phyloP scores from a whole-genome alignment of 2,113 vertebrate species.

The Trinectes maculatus region DNA sequence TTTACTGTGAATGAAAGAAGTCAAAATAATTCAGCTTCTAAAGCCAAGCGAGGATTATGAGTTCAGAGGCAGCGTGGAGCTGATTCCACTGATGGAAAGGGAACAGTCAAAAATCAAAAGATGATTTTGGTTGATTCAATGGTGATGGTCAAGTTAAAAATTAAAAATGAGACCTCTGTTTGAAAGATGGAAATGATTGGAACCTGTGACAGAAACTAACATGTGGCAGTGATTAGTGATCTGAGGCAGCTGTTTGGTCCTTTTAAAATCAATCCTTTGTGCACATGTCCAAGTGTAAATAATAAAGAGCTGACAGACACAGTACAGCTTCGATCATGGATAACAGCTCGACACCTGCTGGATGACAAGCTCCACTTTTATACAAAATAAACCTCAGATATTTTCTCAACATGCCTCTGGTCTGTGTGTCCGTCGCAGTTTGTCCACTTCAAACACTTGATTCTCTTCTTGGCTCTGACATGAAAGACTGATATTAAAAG shows the following conservation, averaged over 20 bases:
- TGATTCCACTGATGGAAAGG: no score
- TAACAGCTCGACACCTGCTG: conserved; percentile 23
- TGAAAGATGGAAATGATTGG: no score
- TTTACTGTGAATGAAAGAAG: neutral
- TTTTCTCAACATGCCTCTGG: conserved; percentile 54
- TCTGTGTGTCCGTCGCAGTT: neutral
- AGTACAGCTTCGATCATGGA: neutral
- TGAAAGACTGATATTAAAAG: neutral
- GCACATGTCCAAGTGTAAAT: neutral
- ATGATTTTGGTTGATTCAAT: no score
- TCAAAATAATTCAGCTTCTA: no score
- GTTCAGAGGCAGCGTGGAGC: no score
- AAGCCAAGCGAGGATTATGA: no score
- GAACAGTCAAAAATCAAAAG: no score
- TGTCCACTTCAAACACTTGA: neutral
- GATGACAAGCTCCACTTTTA: conserved; percentile 55
- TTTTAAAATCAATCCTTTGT: neutral
- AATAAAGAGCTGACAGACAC: neutral
- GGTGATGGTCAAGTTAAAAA: no score
- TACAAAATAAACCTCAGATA: conserved; percentile 72
- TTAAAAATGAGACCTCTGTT: no score
- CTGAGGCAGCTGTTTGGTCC: neutral
- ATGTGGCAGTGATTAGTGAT: no score
- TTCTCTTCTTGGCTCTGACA: no score
- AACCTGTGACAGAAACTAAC: no score